Base-by-base conservation (phyloP, 37 sponge, comb jelly and placozoan species). In the Petrosia ficiformis region DNA sequence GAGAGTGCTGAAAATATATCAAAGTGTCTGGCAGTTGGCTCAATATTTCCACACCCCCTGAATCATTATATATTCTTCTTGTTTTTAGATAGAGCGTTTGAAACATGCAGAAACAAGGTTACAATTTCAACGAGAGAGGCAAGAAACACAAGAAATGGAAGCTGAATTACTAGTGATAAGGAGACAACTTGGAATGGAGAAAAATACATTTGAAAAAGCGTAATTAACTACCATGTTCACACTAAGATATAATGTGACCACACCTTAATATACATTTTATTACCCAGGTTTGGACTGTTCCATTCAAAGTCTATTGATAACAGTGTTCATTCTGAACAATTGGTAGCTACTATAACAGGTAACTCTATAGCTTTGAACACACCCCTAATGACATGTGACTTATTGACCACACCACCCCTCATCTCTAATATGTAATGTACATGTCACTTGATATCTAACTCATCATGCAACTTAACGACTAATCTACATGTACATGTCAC, bases 121-220 rank as follows among this genome's bases (percentile, higher is more conserved):
- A 14, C 35, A 35, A 2, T 54, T 91, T 1, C 58, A 43, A 1
- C 4, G 26, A 24, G 76, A 82, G 39, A 61, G 71, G 39, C 87
- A 91, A 54, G 82, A 82, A 70, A 38, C 48, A 0, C 77, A 73
- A 26, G 40, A 83, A 0, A 72, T 71, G 16, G 66, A 79, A 72
- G 70, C 80, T 54, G 89, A 92, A 35, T 65, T 70, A 29, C 35
- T 70, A 29, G 57, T 84, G 0, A 26, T 87, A 19, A 60, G 24
- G 22, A 83, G 78, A 35, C 93, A 92, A 39, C 85, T 92, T 25
- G 57, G 79, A 30, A 71, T 77, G 59, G 93, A 92, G 44, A 83
- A 92, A 78, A 42, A 71, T 25, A 87, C 93, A 34, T 92, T 92
- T 70, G 85, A 92, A 41, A 77, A 84, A 4, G 93, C 93, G 93